Base-by-base conservation (phyloP, 2,888 invertebrate species). In the Rhingia campestris region DNA sequence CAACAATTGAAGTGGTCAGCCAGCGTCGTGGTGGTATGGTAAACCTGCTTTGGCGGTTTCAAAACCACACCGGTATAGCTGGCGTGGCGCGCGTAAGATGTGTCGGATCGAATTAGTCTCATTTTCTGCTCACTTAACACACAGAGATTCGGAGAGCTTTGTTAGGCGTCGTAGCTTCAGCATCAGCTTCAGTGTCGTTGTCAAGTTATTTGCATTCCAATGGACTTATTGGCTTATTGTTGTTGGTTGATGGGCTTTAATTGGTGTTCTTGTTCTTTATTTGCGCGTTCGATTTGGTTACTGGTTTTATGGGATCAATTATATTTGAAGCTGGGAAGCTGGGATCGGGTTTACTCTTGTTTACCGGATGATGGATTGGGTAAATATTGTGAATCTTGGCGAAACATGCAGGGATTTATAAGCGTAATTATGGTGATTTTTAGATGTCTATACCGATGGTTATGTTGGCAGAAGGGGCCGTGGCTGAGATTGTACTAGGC, bases 51-150 rank as follows among this genome's bases (percentile, higher is more conserved):
- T 75, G 80, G 84, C 58, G 80, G 80, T 70, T 80, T 80, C 66
- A 41, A 70, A 41, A 75, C 41, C 54, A 64, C 69, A 69, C 67
- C 41, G 73, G 66, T 64, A 53, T 49, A 12, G 72, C 59, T 41
- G 37, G 66, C 54, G 22, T 22, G 22, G 22, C 22, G 22, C 22
- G 67, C 66, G 67, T 77, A 82, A 82, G 73, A 80, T 84, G 70
- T 80, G 84, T 84, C 84, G 41, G 80, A 75, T 80, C 74, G 69
- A 84, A 84, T 84, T 84, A 80, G 80, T 74, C 80, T 80, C 80
- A 59, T 79, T 84, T 84, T 84, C 73, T 84, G 84, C 70, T 80
- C 80, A 80, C 82, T 79, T 82, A 80, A 51, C 74, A 73, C 64
- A 80, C 66, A 51, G 43, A 64, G 56, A 35, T 51, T 43, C 35